These are phyloP conservation scores for Carcharodon carcharias DNA, from an alignment of 2,797 vertebrate genomes.

Conservation along the genomic window DNA sequence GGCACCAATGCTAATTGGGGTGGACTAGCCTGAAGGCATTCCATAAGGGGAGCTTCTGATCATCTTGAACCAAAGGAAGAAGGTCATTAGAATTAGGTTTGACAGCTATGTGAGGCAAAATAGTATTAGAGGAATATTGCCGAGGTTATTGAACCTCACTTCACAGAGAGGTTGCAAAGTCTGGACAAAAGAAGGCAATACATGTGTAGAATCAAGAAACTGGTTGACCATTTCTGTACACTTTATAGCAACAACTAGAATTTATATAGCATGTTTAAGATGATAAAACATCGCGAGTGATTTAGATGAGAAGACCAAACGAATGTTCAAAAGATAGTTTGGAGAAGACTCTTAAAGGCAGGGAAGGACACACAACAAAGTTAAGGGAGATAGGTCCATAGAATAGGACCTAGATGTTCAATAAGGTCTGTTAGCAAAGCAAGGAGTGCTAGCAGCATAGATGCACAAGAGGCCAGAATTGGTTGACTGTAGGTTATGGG, in stretches of 20 bases:
- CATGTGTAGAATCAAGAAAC: not conserved
- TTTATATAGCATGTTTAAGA: not conserved
- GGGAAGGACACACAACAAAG: not conserved
- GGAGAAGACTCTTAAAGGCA: not conserved
- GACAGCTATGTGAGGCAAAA: not conserved
- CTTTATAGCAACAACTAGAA: not conserved
- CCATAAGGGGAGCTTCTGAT: not conserved
- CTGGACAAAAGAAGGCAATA: not conserved
- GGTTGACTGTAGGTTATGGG: not conserved
- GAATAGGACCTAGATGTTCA: not conserved
- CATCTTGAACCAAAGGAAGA: not conserved
- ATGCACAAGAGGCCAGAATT: not conserved
- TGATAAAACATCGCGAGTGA: not conserved
- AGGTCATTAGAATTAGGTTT: not conserved
- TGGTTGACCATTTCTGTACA: not conserved
- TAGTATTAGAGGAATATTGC: not conserved
- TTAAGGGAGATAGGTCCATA: not conserved
- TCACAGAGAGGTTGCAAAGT: not conserved
- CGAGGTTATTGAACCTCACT: not conserved
- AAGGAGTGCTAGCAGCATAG: not conserved
- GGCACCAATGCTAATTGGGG: not conserved
- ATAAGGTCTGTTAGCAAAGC: not conserved
- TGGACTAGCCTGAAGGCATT: not conserved
- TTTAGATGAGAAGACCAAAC: not conserved
- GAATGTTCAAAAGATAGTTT: not conserved